These are phyloP conservation scores for Cynaeus angustus DNA, from an alignment of 2,888 invertebrate genomes.

Conservation along the genomic window DNA sequence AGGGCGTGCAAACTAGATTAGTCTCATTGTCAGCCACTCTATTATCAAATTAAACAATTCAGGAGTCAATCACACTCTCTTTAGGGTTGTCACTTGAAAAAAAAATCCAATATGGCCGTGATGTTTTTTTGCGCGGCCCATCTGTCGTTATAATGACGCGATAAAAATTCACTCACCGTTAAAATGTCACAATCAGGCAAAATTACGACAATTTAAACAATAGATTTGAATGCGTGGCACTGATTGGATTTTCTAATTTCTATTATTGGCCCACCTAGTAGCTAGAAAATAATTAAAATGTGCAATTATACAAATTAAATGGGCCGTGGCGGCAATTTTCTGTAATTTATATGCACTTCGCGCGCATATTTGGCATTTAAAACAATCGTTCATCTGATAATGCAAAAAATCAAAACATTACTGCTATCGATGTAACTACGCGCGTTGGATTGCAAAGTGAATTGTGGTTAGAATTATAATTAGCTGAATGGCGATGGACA, in stretches of 20 bases:
- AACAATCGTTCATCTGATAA: slow-evolving; percentile 56
- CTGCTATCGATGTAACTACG: slow-evolving; percentile 13
- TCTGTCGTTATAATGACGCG: slow-evolving; percentile 24
- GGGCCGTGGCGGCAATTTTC: slow-evolving; percentile 47
- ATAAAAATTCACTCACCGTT: slow-evolving; percentile 29
- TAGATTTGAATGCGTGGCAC: slow-evolving; percentile 20
- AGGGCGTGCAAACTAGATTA: slow-evolving; percentile 67
- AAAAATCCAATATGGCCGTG: slow-evolving; percentile 48
- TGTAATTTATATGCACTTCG: slow-evolving; percentile 57
- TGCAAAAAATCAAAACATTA: slow-evolving; percentile 37
- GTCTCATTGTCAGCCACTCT: slow-evolving; percentile 62
- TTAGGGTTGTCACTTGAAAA: slow-evolving; percentile 56
- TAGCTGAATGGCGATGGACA: background rate
- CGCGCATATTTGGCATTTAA: slow-evolving; percentile 59
- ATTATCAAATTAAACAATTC: slow-evolving; percentile 67
- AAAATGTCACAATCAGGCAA: slow-evolving; percentile 18
- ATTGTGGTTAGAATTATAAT: too few species aligned
- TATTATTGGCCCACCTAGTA: slow-evolving; percentile 39
- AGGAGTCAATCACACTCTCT: slow-evolving; percentile 65
- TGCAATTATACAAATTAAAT: slow-evolving; percentile 43
- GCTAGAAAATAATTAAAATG: slow-evolving; percentile 37
- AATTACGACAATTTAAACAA: slow-evolving; percentile 17
- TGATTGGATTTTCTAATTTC: slow-evolving; percentile 36
- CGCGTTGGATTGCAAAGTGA: background rate
- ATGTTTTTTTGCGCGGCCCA: slow-evolving; percentile 13